Percentiles rank a stretch among this genome's conserved stretches.
These are phyloP conservation scores for Corynorhinus townsendii DNA, from an alignment of 2,113 vertebrate species.

Conservation along the genomic window DNA sequence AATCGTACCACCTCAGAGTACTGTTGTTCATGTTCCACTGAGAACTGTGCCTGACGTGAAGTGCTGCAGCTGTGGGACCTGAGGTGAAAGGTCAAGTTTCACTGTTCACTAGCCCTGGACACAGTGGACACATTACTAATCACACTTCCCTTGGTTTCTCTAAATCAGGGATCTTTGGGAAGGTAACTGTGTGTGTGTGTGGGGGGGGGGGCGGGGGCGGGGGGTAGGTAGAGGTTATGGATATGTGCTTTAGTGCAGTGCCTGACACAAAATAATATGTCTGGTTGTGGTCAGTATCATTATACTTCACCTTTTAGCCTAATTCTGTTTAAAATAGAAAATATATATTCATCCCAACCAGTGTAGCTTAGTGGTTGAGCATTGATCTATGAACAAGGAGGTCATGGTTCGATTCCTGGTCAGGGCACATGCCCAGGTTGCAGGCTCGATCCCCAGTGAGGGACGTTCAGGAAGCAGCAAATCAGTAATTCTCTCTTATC, in stretches of 20 bases:
- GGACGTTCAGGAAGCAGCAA: too few species aligned
- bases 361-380: too few species aligned
- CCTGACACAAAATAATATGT: too few species aligned
- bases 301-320: not conserved
- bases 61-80: not conserved
- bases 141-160: not conserved
- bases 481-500: too few species aligned
- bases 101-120: not conserved
- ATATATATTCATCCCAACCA: too few species aligned
- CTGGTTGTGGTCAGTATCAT: not conserved
- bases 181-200: not conserved
- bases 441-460: too few species aligned
- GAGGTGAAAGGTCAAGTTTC: too few species aligned
- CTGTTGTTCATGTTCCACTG: not conserved
- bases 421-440: too few species aligned
- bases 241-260: not conserved
- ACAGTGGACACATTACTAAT: not conserved
- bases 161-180: not conserved
- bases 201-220: accelerated
- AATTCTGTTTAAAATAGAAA: not conserved
- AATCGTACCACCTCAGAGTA: too few species aligned
- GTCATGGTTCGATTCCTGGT: too few species aligned
- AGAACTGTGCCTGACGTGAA: accelerated
- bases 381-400: too few species aligned
- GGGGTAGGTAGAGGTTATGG: accelerated